phyloP scores from a whole-genome alignment of 2,888 invertebrate species.

The Dicranocentrus wangi region DNA sequence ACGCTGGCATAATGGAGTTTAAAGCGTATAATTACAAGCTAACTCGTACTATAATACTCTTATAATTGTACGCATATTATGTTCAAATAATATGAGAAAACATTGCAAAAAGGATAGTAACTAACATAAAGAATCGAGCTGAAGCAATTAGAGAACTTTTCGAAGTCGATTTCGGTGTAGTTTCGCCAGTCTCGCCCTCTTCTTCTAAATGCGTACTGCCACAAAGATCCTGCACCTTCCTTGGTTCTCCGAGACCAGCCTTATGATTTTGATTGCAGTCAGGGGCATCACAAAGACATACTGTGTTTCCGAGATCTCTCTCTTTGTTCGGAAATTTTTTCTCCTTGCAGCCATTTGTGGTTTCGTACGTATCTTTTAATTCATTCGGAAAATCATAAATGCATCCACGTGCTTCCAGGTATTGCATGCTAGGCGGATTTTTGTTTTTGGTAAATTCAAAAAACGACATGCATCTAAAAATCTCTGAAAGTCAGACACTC shows the following conservation, averaged over 20 bases:
- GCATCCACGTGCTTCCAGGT: background rate
- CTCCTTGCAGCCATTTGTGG: background rate
- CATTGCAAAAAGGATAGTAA: too few species aligned
- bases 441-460: conserved; percentile 15
- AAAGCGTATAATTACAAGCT: too few species aligned
- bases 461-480: background rate
- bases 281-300: background rate
- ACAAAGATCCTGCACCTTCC: background rate
- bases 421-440: background rate
- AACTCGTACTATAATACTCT: too few species aligned
- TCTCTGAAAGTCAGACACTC: background rate
- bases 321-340: background rate
- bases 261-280: conserved; percentile 5
- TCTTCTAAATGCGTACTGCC: too few species aligned
- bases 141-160: too few species aligned
- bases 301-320: background rate
- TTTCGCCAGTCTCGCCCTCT: too few species aligned
- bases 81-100: too few species aligned
- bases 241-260: background rate
- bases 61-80: too few species aligned
- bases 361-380: too few species aligned
- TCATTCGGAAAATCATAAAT: background rate
- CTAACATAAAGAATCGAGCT: too few species aligned
- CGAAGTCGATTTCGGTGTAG: too few species aligned
- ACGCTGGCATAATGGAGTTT: too few species aligned